Evolutionary conservation across 2,888 invertebrate genomes (phyloP), one percentile per base, ranked within the genome.

Genomic region (Dicyrtoma fusca): DNA sequence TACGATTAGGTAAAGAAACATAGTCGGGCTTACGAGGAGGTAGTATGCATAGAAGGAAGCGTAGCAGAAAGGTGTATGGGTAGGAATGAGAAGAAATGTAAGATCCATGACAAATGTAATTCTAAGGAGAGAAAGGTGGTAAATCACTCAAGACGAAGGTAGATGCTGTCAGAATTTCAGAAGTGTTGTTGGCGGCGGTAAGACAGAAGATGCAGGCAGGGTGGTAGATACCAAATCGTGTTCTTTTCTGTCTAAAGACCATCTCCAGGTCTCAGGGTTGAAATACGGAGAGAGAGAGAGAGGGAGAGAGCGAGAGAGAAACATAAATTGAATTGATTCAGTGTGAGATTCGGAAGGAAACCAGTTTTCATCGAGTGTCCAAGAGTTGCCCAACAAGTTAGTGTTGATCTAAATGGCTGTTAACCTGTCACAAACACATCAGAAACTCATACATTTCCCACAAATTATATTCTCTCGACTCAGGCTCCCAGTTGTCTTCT

Each of bases 291-390:
- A 25, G 23, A 14, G 57, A 25, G 26, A n/a, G 57, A 26, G 23
- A 23, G 25, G 26, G 42, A n/a, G 42, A 26, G 17, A 42, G 10
- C 10, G 3, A 34, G 42, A 62, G 19, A 66, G 45, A 47, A 17
- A 64, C 59, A 71, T 65, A 73, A 53, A 74, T 68, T 61, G 69
- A 74, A 66, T 66, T 71, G 71, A 74, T 74, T 69, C 69, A 69
- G 66, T 69, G 68, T 74, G 68, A 72, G 74, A 74, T 74, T 74
- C 74, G 69, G 72, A 74, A 74, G 74, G 74, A 74, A 74, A 74
- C 74, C 49, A 65, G 74, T 74, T 74, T 74, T 71, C 71, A 74
- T 71, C 71, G 47, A 53, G 25, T 71, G 72, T 65, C 72, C 34
- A 49, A 61, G 68, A 71, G 63, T 68, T 72, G 71, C 57, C 53